Percentiles rank a stretch among this genome's conserved stretches.
These are phyloP conservation scores for Rhopilema esculentum DNA, from an alignment of 30 jellyfish, hydroid and myxozoan genomes.

Conservation along the genomic window DNA sequence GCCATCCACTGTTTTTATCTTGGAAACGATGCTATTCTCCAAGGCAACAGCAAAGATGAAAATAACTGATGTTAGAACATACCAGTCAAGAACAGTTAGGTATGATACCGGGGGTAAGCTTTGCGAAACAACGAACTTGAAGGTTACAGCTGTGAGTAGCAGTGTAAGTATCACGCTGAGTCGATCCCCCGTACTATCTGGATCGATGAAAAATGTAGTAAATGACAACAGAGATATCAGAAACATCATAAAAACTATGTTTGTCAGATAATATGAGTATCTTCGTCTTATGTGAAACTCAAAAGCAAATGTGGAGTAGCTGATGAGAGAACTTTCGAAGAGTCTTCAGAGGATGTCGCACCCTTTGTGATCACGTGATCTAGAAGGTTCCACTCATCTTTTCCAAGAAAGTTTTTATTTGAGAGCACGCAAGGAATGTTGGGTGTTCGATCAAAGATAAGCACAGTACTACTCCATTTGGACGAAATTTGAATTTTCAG, in stretches of 20 bases:
- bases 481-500: slow-evolving; percentile 82
- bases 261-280: slow-evolving; percentile 78
- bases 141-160: slow-evolving; percentile 90
- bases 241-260: slow-evolving; percentile 87
- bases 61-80: slow-evolving; percentile 78
- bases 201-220: slow-evolving; percentile 82
- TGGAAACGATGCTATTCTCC: slow-evolving; percentile 82
- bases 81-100: slow-evolving; percentile 86
- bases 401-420: slow-evolving; percentile 74
- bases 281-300: slow-evolving; percentile 82
- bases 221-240: slow-evolving; percentile 85
- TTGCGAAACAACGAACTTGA: slow-evolving; percentile 88
- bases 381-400: slow-evolving; percentile 88
- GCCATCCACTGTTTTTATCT: not conserved
- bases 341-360: slow-evolving; percentile 49
- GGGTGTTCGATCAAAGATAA: slow-evolving; percentile 77
- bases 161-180: slow-evolving; percentile 87
- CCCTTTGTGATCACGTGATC: slow-evolving; percentile 71
- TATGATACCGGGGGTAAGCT: slow-evolving; percentile 92
- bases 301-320: slow-evolving; percentile 52
- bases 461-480: slow-evolving; percentile 81
- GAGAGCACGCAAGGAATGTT: slow-evolving; percentile 79
- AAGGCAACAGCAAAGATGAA: slow-evolving; percentile 84
- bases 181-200: slow-evolving; percentile 80
- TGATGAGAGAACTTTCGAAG: slow-evolving; percentile 78